Evolutionary conservation across 2,113 vertebrate species (phyloP), one percentile per base, ranked within the genome.

Genomic region (Vidua macroura): DNA sequence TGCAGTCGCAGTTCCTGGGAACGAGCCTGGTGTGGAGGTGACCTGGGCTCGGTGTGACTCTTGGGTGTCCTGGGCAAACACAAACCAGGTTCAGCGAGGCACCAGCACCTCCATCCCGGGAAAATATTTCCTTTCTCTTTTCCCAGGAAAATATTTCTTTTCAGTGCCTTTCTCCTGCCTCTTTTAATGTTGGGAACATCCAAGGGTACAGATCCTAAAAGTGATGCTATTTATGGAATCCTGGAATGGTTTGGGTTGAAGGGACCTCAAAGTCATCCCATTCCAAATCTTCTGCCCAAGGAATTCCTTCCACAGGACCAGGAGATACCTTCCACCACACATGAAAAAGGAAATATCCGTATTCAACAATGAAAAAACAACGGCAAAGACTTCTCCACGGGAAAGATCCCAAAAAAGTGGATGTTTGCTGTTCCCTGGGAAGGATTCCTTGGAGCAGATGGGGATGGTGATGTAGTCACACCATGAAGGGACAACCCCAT

Each of bases 401-500:
- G 20, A 86, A 76, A 63, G 16, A 13, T 52, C 41, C 3, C n/a
- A 56, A 68, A 35, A 19, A 41, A 21, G 8, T 7, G 43, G 30
- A 16, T 17, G 3, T 76, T 68, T 1, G 0, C 7, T 7, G 2
- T 27, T 87, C 9, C 24, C 30, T 30, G 27, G 37, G 52, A 56
- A 79, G 4, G 1, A 35, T 48, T 56, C 30, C 39, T 55, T 3
- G 8, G 23, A 70, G 72, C 30, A 62, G 28, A 13, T 28, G 31
- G 27, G 31, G 13, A 48, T 10, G 31, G 27, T 22, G 46, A 8
- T 2, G 0, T 4, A 22, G 28, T 30, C 72, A 43, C 3, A 0
- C 14, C 1, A 0, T 0, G 1, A 30, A 7, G 46, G 27, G 21
- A 51, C 35, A 35, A 35, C 35, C 35, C 35, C 8, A 8, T 22